phyloP scores from a whole-genome alignment of 2,113 vertebrate species.

The Halichoerus grypus region DNA sequence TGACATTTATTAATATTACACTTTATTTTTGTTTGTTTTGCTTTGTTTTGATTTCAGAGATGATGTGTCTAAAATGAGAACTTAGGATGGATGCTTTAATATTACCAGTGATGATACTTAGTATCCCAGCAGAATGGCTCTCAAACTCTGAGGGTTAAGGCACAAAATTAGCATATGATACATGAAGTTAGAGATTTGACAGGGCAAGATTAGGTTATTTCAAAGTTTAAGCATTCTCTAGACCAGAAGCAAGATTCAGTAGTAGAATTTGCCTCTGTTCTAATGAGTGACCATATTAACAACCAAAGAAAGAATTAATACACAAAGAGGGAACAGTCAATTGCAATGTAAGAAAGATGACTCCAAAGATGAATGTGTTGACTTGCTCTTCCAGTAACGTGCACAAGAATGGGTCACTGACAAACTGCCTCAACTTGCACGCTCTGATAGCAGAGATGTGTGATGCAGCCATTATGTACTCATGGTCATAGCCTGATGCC shows the following conservation, averaged over 20 bases:
- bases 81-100: background rate
- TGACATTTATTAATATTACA: conserved; percentile 27
- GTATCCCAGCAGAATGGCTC: background rate
- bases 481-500: background rate
- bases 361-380: background rate
- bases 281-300: background rate
- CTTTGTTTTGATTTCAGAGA: background rate
- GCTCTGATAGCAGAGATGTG: background rate
- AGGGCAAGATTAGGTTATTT: background rate
- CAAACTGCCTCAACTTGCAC: background rate
- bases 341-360: background rate
- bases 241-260: background rate
- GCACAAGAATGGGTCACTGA: background rate
- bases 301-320: background rate
- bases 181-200: background rate
- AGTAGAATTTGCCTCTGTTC: background rate
- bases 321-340: background rate
- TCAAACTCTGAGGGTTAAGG: background rate
- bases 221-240: background rate
- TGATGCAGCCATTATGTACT: background rate
- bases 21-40: background rate
- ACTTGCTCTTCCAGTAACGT: background rate
- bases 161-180: background rate
- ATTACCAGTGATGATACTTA: background rate
- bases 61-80: background rate